phyloP scores from a whole-genome alignment of 2,113 vertebrate genomes.

The Muntiacus muntjak region DNA sequence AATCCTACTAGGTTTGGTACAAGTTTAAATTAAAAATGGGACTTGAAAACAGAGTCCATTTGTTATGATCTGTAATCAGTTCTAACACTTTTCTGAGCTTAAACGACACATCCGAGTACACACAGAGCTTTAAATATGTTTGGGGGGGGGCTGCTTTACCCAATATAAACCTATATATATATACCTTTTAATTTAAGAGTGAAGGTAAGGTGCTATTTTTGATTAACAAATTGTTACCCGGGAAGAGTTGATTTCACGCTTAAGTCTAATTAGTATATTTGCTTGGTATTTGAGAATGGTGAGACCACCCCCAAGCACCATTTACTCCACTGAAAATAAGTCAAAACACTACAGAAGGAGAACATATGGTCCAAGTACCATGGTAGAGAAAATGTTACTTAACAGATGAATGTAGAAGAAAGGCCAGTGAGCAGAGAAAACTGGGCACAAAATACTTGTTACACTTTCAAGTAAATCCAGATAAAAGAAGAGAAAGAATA shows the following conservation, averaged over 20 bases:
- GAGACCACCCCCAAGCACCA: not conserved
- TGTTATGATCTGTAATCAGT: not conserved
- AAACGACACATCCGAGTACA: not conserved
- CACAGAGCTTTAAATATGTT: not conserved
- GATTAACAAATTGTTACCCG: not conserved
- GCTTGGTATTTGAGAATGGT: not conserved
- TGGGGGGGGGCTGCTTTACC: not conserved
- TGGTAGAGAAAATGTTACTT: constrained; percentile 31
- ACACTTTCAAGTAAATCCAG: not conserved
- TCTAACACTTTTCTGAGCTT: not conserved
- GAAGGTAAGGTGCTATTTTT: not conserved
- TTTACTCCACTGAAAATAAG: not conserved
- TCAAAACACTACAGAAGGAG: constrained; percentile 3
- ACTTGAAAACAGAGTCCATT: constrained; percentile 20
- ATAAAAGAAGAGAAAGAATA: not conserved
- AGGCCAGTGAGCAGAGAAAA: constrained; percentile 25
- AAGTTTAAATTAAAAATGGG: constrained; percentile 28
- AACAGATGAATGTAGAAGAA: constrained; percentile 47
- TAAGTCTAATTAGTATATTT: not conserved
- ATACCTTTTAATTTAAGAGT: constrained; percentile 18
- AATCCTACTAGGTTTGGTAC: not conserved
- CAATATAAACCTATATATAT: not conserved
- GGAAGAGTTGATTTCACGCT: not conserved
- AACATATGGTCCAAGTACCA: not conserved
- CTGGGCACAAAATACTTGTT: not conserved